Evolutionary conservation across 2,797 vertebrate species (phyloP).

Genomic region (Sebastolobus altivelis): DNA sequence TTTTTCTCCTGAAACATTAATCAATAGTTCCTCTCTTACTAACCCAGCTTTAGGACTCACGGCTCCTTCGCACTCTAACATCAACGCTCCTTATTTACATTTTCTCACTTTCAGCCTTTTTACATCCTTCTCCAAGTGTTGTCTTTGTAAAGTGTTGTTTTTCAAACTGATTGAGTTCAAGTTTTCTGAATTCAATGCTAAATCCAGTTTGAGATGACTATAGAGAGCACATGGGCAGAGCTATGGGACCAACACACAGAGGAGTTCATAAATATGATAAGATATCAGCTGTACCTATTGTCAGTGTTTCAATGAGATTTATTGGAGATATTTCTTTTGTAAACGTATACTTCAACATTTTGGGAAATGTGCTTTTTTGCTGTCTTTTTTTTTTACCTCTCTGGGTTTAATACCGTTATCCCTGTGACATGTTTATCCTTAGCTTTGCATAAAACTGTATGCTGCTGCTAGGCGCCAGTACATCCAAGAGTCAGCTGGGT

Average conservation of each 20-base stretch:
- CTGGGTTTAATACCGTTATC: background rate
- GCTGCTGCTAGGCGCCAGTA: background rate
- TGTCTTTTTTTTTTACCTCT: background rate
- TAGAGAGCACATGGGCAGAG: background rate
- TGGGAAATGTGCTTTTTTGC: background rate
- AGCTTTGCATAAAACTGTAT: background rate
- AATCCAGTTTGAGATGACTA: background rate
- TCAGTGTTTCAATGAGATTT: background rate
- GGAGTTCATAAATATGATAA: no score
- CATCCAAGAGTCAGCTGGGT: background rate
- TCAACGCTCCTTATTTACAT: slow-evolving; percentile 40
- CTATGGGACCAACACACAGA: background rate
- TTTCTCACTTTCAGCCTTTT: slow-evolving; percentile 49
- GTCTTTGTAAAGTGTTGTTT: background rate
- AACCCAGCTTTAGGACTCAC: slow-evolving; percentile 67
- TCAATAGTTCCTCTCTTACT: slow-evolving; percentile 56
- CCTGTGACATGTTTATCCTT: background rate
- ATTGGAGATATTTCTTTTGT: background rate
- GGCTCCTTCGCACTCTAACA: slow-evolving; percentile 59
- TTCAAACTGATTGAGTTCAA: background rate
- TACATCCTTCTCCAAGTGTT: slow-evolving; percentile 13
- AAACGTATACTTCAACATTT: background rate
- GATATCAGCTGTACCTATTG: background rate
- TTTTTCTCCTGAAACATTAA: slow-evolving; percentile 45
- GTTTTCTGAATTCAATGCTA: background rate